Base-by-base conservation (phyloP, 2,888 invertebrate genomes). In the Pseudoips prasinana region DNA sequence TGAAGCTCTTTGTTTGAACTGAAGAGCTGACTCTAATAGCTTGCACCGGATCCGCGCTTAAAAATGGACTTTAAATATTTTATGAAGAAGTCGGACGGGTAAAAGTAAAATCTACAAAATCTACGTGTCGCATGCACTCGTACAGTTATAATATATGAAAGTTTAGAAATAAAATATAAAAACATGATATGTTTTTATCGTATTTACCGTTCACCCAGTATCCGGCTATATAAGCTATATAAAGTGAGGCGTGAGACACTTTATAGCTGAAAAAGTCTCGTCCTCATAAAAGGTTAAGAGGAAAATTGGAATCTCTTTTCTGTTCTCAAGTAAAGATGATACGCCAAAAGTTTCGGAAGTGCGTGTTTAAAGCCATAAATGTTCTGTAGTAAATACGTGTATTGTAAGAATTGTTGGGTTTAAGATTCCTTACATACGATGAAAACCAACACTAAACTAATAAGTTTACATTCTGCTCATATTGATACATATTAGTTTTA, bases 1-100 rank as follows among this genome's bases (percentile, higher is more conserved):
- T 78, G 77, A 68, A 72, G 75, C 83, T 78, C 84, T 86, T 86
- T 86, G 86, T 86, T 87, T 83, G 79, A 77, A 67, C 72, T 86
- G 81, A 84, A 86, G 84, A 78, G 85, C 79, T 83, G 84, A 78
- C 81, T 85, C 78, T 86, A 88, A 87, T 86, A 87, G 86, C 85
- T 83, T 81, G 81, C 84, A 83, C 79, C 81, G 76, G 74, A 83
- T 84, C 78, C 69, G 64, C 64, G 82, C 76, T 83, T 83, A 78
- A 85, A 85, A 85, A 83, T 85, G 78, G 68, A 81, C 79, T 82
- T 80, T 84, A 78, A 85, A 85, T 84, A 83, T 86, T 86, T 78
- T 79, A 84, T 75, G 76, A 76, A 70, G 74, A 73, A 72, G 64
- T 62, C 63, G 57, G 55, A 60, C 46, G 71, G 57, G 65, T 69